Evolutionary conservation across 2,888 invertebrate species (phyloP).

Genomic region (Caenorhabditis plicata): DNA sequence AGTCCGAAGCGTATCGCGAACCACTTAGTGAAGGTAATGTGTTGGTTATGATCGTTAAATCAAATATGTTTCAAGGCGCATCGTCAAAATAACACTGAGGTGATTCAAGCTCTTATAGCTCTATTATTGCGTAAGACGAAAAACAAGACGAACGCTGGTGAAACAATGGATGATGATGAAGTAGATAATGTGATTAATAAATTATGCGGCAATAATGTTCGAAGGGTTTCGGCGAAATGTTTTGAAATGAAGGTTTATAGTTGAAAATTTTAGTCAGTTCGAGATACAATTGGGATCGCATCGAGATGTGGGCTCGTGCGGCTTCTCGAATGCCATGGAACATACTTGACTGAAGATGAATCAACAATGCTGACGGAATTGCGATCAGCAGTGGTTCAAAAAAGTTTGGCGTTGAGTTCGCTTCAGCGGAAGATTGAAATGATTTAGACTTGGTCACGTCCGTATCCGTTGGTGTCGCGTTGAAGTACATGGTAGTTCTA

Average conservation of each 20-base stretch:
- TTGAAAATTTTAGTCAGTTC: conserved; percentile 1
- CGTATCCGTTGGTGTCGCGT: background rate
- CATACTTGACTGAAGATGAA: background rate
- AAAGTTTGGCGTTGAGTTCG: background rate
- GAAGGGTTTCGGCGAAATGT: too few relatives aligned
- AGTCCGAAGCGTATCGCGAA: conserved; percentile 21
- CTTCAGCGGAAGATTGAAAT: background rate
- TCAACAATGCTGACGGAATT: background rate
- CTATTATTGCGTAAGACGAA: conserved; percentile 16
- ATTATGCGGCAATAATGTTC: too few relatives aligned
- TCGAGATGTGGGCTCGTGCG: conserved; percentile 8
- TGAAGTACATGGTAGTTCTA: background rate
- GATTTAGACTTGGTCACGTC: background rate
- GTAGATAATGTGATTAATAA: too few relatives aligned
- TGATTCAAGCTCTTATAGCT: conserved; percentile 21
- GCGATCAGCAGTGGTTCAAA: background rate
- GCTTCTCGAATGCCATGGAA: conserved; percentile 12
- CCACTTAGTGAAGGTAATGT: conserved; percentile 13
- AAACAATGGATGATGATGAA: conserved; percentile 8
- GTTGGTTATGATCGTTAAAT: background rate
- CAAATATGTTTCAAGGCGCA: conserved; percentile 4
- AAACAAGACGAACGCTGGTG: background rate
- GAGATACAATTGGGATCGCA: conserved; percentile 6
- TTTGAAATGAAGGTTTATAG: background rate
- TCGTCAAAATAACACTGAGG: conserved; percentile 9